Conservation (phyloP, 2,888 invertebrate genomes). For the Pristionchus maxplancki region DNA sequence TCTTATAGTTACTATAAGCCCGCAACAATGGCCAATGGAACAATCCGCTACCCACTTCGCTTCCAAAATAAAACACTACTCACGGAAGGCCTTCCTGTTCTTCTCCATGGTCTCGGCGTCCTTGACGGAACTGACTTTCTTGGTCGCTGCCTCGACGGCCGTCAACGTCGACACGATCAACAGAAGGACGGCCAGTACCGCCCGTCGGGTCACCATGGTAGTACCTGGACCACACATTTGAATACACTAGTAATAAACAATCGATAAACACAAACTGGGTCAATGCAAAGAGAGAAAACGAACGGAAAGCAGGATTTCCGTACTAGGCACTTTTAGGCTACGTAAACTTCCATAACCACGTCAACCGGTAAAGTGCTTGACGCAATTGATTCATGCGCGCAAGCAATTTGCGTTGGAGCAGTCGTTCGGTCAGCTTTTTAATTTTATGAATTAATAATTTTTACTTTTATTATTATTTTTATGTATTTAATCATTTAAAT, state of each 20-base stretch:
- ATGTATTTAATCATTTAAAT: background rate
- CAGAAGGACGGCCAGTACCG: background rate
- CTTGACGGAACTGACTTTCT: background rate
- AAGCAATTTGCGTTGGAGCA: background rate
- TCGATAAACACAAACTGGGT: background rate
- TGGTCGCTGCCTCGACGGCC: background rate
- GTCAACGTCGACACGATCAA: background rate
- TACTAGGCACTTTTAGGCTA: constrained; percentile 4
- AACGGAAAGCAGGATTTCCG: background rate
- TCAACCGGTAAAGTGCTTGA: background rate
- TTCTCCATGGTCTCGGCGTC: constrained; percentile 40
- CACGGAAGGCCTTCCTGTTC: constrained; percentile 40
- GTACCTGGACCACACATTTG: background rate
- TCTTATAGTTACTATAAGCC: no score
- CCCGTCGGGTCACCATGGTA: constrained; percentile 19
- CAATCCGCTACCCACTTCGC: no score
- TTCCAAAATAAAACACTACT: background rate
- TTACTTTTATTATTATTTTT: background rate
- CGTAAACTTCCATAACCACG: background rate
- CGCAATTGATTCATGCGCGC: background rate
- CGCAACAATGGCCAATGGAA: background rate
- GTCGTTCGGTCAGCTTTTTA: background rate
- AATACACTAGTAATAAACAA: background rate
- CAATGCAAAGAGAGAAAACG: background rate
- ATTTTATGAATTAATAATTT: background rate